Evolutionary conservation across 1,140 invertebrate species (phyloP), one percentile per base, ranked within the genome.

Genomic region (Drosophila varians): DNA sequence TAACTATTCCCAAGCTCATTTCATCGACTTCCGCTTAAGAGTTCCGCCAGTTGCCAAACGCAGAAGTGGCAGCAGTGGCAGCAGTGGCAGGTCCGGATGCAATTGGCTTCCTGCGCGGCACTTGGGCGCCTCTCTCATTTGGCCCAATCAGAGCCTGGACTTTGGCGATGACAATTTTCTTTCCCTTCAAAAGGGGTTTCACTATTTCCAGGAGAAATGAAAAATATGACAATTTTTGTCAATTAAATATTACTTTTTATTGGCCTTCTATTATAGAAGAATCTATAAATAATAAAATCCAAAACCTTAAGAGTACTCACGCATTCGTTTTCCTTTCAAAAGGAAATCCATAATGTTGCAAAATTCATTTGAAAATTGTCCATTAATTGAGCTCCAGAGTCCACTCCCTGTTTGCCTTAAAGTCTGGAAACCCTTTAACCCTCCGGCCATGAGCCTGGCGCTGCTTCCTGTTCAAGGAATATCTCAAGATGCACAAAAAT

Each of bases 401-500:
- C 5, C 4, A 5, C 28, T 25, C 31, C 71, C 14, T 38, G 64
- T n/a, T 25, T 19, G 34, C n/a, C 11, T 51, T 28, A 23, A 58
- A 58, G 56, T 64, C 45, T 49, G 69, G 25, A 47, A n/a, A 49
- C 69, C 47, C 69, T 73, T 60, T 43, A 34, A 28, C 38, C 60
- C 56, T 47, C 42, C 5, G 46, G 69, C 68, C 34, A 23, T 25
- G 26, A 31, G 43, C 11, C 43, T 31, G 9, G 36, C 36, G 40
- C 46, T 64, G 21, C n/a, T 52, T 53, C 42, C 68, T 61, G 40
- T 70, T 72, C 16, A 36, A 38, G 28, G 60, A 60, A 38, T 77
- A 77, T 83, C 74, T 78, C 57, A 80, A 86, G 80, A 86, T 86
- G 80, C 80, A 84, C 75, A 86, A 86, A 84, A 86, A 77, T 87